Evolutionary conservation across 2,113 vertebrate genomes (phyloP).

Genomic region (Pholis gunnellus): DNA sequence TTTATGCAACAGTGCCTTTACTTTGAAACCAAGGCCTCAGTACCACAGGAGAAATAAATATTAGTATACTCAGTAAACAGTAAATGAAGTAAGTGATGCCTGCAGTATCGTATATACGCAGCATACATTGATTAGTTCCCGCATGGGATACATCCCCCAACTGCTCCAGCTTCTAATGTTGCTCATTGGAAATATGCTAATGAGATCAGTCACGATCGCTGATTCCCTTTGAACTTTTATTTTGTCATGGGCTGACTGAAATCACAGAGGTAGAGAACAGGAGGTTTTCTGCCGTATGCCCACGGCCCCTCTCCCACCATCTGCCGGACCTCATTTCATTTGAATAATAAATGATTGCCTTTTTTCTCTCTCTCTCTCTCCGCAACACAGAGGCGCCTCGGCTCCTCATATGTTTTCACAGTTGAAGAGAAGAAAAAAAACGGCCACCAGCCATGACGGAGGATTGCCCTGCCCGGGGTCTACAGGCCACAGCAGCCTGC

Average conservation of each 20-base stretch:
- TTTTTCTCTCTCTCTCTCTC: slow-evolving; percentile 38
- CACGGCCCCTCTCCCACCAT: slow-evolving; percentile 90
- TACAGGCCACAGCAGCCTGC: slow-evolving; percentile 49
- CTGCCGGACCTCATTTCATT: slow-evolving; percentile 92
- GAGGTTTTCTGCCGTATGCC: slow-evolving; percentile 89
- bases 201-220: slow-evolving; percentile 90
- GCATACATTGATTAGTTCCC: slow-evolving; percentile 72
- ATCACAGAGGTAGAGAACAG: slow-evolving; percentile 90
- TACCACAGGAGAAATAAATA: slow-evolving; percentile 15
- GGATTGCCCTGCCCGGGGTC: slow-evolving; percentile 58
- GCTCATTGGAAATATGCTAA: slow-evolving; percentile 96
- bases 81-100: slow-evolving; percentile 40
- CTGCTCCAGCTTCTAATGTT: slow-evolving; percentile 78
- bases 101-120: slow-evolving; percentile 54
- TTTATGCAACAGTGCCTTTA: background rate
- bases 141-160: slow-evolving; percentile 49
- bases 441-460: slow-evolving; percentile 61
- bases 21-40: background rate
- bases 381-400: slow-evolving; percentile 60
- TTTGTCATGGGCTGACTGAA: slow-evolving; percentile 89
- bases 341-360: slow-evolving; percentile 88
- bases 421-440: slow-evolving; percentile 61
- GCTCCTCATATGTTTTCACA: slow-evolving; percentile 64
- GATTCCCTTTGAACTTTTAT: slow-evolving; percentile 94
- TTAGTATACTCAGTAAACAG: slow-evolving; percentile 8